Conservation (phyloP, 2,797 vertebrate species). For the Anguilla anguilla region DNA sequence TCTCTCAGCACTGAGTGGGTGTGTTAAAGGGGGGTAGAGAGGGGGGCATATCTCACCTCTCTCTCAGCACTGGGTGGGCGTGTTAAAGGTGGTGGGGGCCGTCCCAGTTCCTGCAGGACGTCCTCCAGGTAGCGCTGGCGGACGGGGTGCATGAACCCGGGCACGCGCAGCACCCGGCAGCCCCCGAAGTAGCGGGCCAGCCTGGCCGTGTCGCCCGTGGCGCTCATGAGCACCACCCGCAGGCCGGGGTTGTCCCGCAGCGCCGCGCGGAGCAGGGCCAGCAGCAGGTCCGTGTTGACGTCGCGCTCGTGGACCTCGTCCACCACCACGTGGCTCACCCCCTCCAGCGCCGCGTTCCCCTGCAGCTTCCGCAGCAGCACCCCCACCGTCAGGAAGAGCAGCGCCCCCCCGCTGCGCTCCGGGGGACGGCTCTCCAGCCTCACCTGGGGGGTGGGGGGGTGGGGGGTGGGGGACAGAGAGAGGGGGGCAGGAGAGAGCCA, state of each 20-base stretch:
- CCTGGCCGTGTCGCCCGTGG: conserved; percentile 87
- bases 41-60: neutral
- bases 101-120: conserved; percentile 82
- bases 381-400: conserved; percentile 96
- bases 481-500: neutral
- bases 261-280: conserved; percentile 84
- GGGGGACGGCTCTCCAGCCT: conserved; percentile 90
- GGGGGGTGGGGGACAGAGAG: neutral
- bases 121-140: conserved; percentile 87
- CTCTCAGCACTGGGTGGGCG: neutral
- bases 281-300: conserved; percentile 93
- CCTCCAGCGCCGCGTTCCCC: conserved; percentile 84
- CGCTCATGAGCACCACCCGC: conserved; percentile 91
- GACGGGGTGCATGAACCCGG: conserved; percentile 95
- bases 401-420: conserved; percentile 80
- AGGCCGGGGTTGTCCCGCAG: conserved; percentile 80
- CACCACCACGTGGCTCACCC: conserved; percentile 92
- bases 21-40: neutral
- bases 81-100: neutral
- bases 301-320: conserved; percentile 97
- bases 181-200: conserved; percentile 86
- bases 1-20: neutral
- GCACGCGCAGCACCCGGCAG: conserved; percentile 86
- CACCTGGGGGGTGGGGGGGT: conserved; percentile 70
- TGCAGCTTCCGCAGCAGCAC: conserved; percentile 90